Evolutionary conservation across 2,113 vertebrate species (phyloP), one percentile per base, ranked within the genome.

Genomic region (Heliornis fulica): DNA sequence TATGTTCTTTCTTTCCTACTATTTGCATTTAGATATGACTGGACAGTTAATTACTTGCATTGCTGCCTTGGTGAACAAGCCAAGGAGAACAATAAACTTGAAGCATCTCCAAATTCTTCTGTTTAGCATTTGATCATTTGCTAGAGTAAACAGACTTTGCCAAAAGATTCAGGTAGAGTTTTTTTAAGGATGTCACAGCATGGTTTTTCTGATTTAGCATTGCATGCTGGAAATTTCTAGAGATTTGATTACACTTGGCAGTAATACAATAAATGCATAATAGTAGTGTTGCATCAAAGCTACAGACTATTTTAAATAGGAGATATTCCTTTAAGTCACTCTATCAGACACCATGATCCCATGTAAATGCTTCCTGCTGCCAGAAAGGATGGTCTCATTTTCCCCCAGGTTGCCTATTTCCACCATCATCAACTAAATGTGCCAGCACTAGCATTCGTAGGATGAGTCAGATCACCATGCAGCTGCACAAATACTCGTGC

Each of bases 91-190:
- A 88, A 92, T 56, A 75, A 81, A 77, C 32, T 38, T 77, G 75
- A 94, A 86, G 15, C 51, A 40, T 53, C 68, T 93, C 64, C 76
- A 93, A 78, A 94, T 64, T 50, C 64, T 94, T 83, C 71, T n/a
- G 14, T 77, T 88, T 90, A 74, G 2, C 29, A 40, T 81, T 46
- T 71, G 56, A 38, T 66, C 48, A 66, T 91, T 86, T 75, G 34
- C 46, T 70, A 54, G 32, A 63, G 9, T 43, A 84, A 89, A 78
- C 13, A 80, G 17, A 13, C 23, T 66, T 80, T 83, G 34, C 60
- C 43, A 31, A 23, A 60, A 87, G 23, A 91, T 57, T 23, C 69
- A 93, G 75, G 59, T 92, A 81, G 8, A 76, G 31, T 86, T 92
- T 86, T 59, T 10, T 57, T 86, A 74, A 43, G 43, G 32, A 65